phyloP scores from a whole-genome alignment of 2,888 invertebrate genomes.

The Limnephilus auricula region DNA sequence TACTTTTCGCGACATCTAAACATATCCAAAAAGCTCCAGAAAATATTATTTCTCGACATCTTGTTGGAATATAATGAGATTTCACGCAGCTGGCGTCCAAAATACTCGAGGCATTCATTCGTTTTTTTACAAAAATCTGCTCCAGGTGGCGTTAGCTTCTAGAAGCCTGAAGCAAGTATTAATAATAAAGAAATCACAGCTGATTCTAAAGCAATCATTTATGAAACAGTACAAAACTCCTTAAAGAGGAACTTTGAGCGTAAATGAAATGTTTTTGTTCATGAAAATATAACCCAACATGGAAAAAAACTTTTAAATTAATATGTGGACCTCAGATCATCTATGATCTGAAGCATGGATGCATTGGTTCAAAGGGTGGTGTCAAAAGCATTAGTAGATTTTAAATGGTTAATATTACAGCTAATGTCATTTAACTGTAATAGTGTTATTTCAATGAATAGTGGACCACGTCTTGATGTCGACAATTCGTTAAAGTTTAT shows the following conservation, averaged over 20 bases:
- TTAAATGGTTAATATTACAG: too few relatives aligned
- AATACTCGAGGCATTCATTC: constrained; percentile 20
- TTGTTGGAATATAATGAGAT: constrained; percentile 30
- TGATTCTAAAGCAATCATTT: too few relatives aligned
- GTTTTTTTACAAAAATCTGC: constrained; percentile 4
- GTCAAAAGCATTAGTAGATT: too few relatives aligned
- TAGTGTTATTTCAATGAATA: too few relatives aligned
- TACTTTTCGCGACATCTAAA: not conserved
- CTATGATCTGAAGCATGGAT: too few relatives aligned
- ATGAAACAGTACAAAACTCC: not conserved
- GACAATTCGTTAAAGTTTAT: too few relatives aligned
- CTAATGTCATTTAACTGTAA: too few relatives aligned
- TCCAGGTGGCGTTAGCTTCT: not conserved
- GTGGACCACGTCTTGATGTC: too few relatives aligned
- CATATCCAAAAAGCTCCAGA: constrained; percentile 4
- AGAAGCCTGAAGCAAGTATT: not conserved
- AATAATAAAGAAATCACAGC: not conserved
- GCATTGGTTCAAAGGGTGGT: too few relatives aligned
- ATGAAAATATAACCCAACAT: not conserved
- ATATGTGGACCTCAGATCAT: too few relatives aligned
- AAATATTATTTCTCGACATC: constrained; percentile 13
- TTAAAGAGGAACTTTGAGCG: not conserved
- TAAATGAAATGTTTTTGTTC: not conserved
- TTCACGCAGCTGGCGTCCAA: constrained; percentile 35
- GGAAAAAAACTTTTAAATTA: too few relatives aligned